Base-by-base conservation (phyloP, 2,113 vertebrate genomes). In the Pipa parva region DNA sequence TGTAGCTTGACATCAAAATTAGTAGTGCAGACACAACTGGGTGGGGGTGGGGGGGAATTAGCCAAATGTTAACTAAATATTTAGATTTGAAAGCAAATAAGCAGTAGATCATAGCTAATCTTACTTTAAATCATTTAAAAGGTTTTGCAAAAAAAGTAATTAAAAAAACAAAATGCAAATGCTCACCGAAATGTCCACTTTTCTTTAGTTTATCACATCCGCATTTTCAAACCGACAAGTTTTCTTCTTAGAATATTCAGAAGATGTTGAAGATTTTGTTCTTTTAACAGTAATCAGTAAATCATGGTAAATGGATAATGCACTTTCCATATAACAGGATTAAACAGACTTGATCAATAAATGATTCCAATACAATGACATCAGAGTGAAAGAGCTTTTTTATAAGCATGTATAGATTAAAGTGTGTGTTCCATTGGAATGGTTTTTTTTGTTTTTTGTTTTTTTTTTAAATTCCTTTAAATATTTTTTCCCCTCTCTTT, bases 321-420 rank as follows among this genome's bases (percentile, higher is more conserved):
- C 49, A 61, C 36, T 61, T 68, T 70, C 67, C 79, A 78, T 75
- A 75, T 78, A 71, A 79, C 78, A 80, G 78, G 63, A 78, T 59
- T 72, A 63, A 71, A 76, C 78, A 42, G 13, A 79, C 36, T 7
- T 74, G 73, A 28, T 52, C 18, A 12, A 10, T 26, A 66, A 48
- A 54, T 7, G 33, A 31, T 49, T 51, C 67, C 65, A 51, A 68
- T 75, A 65, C 26, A 79, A 71, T 71, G 76, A 75, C 49, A 68
- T 27, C 4, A 81, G 55, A 84, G 85, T 84, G 83, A 86, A 88
- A 79, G 82, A 92, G 92, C 91, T 94, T 89, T 87, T 95, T 95
- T 88, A 83, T 92, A 92, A 91, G 63, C 75, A 80, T 78, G 78
- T 83, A 86, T 85, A 87, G 84, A 76, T 48, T 83, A 79, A 83